A percentile compares a stretch with the other conserved stretches of the same genome.
These are phyloP conservation scores for Luscinia megarhynchos DNA, from an alignment of 2,797 vertebrate species.

Conservation along the genomic window DNA sequence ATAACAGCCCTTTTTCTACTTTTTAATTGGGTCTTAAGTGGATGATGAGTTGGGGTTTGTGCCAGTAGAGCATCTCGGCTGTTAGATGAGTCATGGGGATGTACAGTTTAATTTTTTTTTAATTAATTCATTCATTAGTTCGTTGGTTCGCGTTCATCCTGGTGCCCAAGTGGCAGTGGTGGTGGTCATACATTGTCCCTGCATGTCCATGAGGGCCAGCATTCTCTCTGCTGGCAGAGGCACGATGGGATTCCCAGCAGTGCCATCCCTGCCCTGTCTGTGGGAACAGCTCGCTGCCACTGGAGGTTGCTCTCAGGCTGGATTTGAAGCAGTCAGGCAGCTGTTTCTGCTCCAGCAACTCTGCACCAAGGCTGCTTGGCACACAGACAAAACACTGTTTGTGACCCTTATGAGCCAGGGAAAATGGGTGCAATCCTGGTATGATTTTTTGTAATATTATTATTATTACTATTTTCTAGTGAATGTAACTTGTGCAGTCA, in stretches of 20 bases:
- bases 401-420: neutral
- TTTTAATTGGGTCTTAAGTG: neutral
- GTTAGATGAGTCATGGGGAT: neutral
- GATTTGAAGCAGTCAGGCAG: neutral
- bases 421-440: neutral
- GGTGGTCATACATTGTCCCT: neutral
- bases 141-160: neutral
- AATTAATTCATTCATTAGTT: neutral
- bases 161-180: neutral
- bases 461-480: neutral
- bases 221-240: neutral
- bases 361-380: neutral
- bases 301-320: slow-evolving; percentile 38
- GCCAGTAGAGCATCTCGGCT: neutral
- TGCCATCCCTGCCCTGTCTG: rapidly evolving
- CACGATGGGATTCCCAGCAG: rapidly evolving
- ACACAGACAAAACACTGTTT: neutral
- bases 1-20: neutral
- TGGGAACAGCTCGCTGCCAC: neutral
- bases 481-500: neutral
- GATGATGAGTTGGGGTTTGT: neutral
- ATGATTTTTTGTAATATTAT: neutral
- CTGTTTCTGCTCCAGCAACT: neutral
- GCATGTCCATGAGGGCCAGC: rapidly evolving
- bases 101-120: neutral